Evolutionary conservation across 2,113 vertebrate genomes (phyloP).

Genomic region (Nibea albiflora): DNA sequence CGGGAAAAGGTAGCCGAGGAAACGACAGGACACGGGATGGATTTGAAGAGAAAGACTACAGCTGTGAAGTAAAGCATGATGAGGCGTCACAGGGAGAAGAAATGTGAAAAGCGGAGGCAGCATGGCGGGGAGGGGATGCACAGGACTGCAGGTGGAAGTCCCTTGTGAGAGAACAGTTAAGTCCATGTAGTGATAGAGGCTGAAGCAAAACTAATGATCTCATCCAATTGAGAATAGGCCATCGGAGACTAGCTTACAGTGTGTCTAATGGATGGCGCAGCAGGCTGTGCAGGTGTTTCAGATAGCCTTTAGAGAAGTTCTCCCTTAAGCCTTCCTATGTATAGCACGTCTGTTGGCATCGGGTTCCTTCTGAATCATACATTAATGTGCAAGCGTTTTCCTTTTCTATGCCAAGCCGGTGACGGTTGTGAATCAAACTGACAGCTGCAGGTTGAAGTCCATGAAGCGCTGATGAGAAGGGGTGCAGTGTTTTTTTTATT

Average conservation of each 20-base stretch:
- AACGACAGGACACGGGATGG: neutral
- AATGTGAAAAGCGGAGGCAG: slow-evolving; percentile 38
- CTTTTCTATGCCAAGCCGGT: slow-evolving; percentile 19
- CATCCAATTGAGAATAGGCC: slow-evolving; percentile 73
- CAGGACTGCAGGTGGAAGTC: slow-evolving; percentile 59
- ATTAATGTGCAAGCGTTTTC: slow-evolving; percentile 21
- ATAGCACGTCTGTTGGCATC: slow-evolving; percentile 27
- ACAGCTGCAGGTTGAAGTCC: slow-evolving; percentile 49
- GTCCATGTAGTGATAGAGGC: slow-evolving; percentile 69
- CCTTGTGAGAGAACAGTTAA: slow-evolving; percentile 68
- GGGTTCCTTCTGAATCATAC: slow-evolving; percentile 31
- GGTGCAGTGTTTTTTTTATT: slow-evolving; percentile 8
- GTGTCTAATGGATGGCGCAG: slow-evolving; percentile 64
- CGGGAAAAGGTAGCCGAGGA: slow-evolving; percentile 20
- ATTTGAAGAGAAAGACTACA: slow-evolving; percentile 18
- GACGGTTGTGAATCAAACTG: slow-evolving; percentile 62
- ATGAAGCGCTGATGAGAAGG: slow-evolving; percentile 40
- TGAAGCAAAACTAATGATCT: slow-evolving; percentile 80
- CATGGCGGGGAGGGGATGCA: slow-evolving; percentile 18
- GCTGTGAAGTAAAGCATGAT: slow-evolving; percentile 38
- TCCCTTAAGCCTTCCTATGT: slow-evolving; percentile 52
- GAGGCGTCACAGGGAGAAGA: slow-evolving; percentile 28
- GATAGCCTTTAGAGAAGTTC: slow-evolving; percentile 48
- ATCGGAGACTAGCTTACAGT: slow-evolving; percentile 56
- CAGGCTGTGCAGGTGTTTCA: slow-evolving; percentile 70